Evolutionary conservation across 2,113 vertebrate species (phyloP).

Genomic region (Phycodurus eques): DNA sequence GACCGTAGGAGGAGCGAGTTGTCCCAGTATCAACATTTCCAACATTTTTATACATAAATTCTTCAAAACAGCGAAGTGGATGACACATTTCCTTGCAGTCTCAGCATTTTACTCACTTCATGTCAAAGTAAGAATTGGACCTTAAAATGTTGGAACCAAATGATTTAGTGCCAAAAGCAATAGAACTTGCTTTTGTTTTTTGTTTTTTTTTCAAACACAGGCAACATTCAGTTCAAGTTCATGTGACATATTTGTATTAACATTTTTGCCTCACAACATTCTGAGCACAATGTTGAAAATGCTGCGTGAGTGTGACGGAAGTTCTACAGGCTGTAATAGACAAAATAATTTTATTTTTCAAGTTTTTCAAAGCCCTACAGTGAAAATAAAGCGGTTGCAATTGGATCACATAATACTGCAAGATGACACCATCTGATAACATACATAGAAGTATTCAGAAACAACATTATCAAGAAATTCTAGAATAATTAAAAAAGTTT

Average conservation of each 20-base stretch:
- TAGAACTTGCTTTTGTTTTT: slow-evolving; percentile 8
- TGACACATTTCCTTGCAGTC: slow-evolving; percentile 16
- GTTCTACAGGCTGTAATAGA: not conserved
- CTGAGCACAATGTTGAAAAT: not conserved
- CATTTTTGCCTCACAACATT: not conserved
- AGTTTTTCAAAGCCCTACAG: not conserved
- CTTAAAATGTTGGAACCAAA: not conserved
- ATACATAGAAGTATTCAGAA: slow-evolving; percentile 2
- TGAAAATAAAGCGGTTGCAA: not conserved
- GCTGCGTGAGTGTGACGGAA: not conserved
- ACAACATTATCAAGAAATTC: not conserved
- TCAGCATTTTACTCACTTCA: slow-evolving; percentile 43
- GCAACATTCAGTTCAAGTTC: not conserved
- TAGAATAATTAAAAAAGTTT: slow-evolving; percentile 35
- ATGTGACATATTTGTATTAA: not conserved
- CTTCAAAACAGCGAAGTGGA: slow-evolving; percentile 9
- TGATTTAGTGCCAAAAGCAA: slow-evolving; percentile 36
- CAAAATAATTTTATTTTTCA: not conserved
- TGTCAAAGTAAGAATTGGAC: not conserved
- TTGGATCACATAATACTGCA: slow-evolving; percentile 19
- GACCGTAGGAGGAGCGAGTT: not conserved
- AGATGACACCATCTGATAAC: slow-evolving; percentile 27
- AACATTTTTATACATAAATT: slow-evolving; percentile 10
- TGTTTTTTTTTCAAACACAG: not conserved
- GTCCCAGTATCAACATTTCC: not conserved